Evolutionary conservation across 2,113 vertebrate species (phyloP), one percentile per base, ranked within the genome.

Genomic region (Colaptes auratus): DNA sequence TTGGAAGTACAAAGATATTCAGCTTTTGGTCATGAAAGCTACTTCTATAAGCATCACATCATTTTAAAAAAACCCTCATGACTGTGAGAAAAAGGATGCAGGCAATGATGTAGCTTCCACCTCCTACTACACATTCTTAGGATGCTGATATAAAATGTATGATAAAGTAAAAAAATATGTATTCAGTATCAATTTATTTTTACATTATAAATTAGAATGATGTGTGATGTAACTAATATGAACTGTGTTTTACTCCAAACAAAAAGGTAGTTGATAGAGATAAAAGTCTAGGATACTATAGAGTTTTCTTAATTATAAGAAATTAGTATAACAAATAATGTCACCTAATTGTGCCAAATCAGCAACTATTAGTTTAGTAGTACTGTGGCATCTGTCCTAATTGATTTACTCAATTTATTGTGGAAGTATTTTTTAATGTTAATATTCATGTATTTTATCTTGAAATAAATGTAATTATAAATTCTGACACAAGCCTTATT

Each of bases 401-500:
- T 80, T 94, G 30, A 95, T 93, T 97, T 74, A 73, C 36, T 82
- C 70, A 77, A 33, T 92, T 89, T 42, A 77, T 89, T 95, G n/a
- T 92, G 35, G 25, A 92, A 81, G 76, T 36, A 50, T 79, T 75
- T 67, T 92, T 92, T 44, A 15, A 52, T 52, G 10, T 55, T 88
- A 86, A 72, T 88, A 74, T 84, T 95, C 0, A 33, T 59, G 25
- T 74, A 58, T 95, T 93, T 97, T 95, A 92, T 95, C 61, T 86
- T 96, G 82, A 95, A 96, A 95, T 88, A 97, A 97, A 95, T 94
- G 92, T 96, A 96, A 96, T 97, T 97, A 97, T 96, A 97, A 96
- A 97, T 98, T 97, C 93, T 97, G 93, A 96, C 91, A 96, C 83
- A 89, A 66, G 21, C 63, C 52, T 77, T 91, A 95, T 98, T 98